Base-by-base conservation (phyloP, 2,797 vertebrate genomes). In the Spondyliosoma cantharus region DNA sequence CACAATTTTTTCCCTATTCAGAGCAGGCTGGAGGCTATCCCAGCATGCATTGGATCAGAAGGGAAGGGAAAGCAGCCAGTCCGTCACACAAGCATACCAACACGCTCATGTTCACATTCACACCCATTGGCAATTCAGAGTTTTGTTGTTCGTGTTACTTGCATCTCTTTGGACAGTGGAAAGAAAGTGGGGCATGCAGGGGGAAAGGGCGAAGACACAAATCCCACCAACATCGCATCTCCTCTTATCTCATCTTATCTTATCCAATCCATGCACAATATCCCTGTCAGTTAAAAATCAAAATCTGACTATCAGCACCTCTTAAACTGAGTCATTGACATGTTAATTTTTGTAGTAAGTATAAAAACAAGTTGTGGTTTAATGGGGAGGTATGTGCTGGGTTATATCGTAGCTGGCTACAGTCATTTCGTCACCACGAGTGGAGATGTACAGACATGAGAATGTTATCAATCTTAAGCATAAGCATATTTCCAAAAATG, bases 1-100 rank as follows among this genome's bases (percentile, higher is more conserved):
- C 67, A 59, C 15, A 61, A 3, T 66, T 61, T 68, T 71, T 72
- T 58, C 25, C 50, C 50, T 72, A 70, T 76, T 82, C 43, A 86
- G 57, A 74, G 42, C 7, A 11, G 56, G 61, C 83, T 88, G 71
- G 77, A 87, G 68, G 69, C 32, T 74, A 59, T 82, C 60, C 59
- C 52, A 77, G 60, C 62, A 83, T 37, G 48, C 50, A 86, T 12
- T 74, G 69, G 57, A 73, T 45, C 37, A 11, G 68, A 80, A 32
- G 66, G 59, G 37, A 67, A 74, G 52, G 52, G 29, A 82, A 74
- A 13, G 64, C 24, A 46, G 73, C 64, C 79, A 84, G 71, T 68
- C 71, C 32, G 19, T 76, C 79, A 78, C 78, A 78, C 57, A 76
- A 70, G 79, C 53, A 81, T 22, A 82, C 45, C 71, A 72, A 82